These are phyloP conservation scores for Neoseiulus cucumeris DNA, from an alignment of 1,140 invertebrate species.

Conservation along the genomic window DNA sequence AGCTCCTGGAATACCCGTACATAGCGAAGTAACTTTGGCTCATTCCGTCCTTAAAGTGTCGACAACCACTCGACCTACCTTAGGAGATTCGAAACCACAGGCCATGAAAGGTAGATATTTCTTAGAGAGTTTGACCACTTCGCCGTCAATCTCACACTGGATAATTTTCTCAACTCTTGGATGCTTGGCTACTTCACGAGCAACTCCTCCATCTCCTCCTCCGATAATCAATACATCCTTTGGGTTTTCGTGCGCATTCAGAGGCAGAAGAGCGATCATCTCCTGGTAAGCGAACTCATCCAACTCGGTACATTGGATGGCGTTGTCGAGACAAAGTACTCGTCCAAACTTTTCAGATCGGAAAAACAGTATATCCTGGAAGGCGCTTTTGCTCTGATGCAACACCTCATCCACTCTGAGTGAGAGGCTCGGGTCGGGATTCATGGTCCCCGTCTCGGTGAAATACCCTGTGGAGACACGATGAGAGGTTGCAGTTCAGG, in stretches of 20 bases:
- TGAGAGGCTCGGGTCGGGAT: not conserved
- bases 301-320: conserved; percentile 85
- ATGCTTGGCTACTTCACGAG: conserved; percentile 82
- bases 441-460: conserved; percentile 5
- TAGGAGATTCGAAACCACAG: conserved; percentile 55
- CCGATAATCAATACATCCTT: conserved; percentile 80
- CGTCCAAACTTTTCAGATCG: conserved; percentile 61
- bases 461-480: not conserved
- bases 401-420: not conserved
- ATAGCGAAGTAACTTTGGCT: too few species aligned
- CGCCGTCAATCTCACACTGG: conserved; percentile 84
- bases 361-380: conserved; percentile 16
- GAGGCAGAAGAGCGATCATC: conserved; percentile 84
- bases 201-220: conserved; percentile 89
- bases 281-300: conserved; percentile 98
- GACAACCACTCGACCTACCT: too few species aligned
- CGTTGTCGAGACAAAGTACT: conserved; percentile 76
- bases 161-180: conserved; percentile 61
- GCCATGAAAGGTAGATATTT: conserved; percentile 78
- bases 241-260: conserved; percentile 75
- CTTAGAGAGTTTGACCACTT: conserved; percentile 76
- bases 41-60: too few species aligned
- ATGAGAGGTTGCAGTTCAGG: not conserved
- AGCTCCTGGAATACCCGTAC: too few species aligned
- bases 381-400: not conserved